Evolutionary conservation across 2,888 invertebrate genomes (phyloP).

Genomic region (Neria commutata): DNA sequence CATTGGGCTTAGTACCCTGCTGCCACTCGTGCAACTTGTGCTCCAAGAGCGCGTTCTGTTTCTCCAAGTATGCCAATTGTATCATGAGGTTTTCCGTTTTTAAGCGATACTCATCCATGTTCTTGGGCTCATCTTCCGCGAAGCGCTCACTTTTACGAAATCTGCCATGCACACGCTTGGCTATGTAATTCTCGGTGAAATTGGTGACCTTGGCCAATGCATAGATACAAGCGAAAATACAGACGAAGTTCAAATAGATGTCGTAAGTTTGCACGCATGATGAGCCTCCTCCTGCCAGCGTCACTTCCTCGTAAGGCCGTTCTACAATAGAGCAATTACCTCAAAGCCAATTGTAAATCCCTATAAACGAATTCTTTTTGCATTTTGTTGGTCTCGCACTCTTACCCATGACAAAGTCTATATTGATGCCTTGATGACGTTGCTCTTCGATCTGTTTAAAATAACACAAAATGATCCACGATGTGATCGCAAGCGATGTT

Average conservation of each 20-base stretch:
- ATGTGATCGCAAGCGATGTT: conserved; percentile 36
- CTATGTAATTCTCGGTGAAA: not conserved
- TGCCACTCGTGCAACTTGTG: not conserved
- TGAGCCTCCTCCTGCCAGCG: too few relatives aligned
- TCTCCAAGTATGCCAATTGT: too few relatives aligned
- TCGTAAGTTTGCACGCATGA: not conserved
- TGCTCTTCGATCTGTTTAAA: conserved; percentile 27
- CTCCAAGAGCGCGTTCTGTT: too few relatives aligned
- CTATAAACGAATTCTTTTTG: not conserved
- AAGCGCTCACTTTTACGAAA: too few relatives aligned
- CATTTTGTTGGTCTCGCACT: conserved; percentile 24
- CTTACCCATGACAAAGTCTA: conserved; percentile 35
- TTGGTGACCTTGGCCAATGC: not conserved
- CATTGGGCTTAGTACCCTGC: too few relatives aligned
- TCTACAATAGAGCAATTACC: not conserved
- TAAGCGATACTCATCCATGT: too few relatives aligned
- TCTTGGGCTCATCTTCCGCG: too few relatives aligned
- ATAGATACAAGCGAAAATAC: not conserved
- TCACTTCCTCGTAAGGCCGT: too few relatives aligned
- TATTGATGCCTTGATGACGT: conserved; percentile 13
- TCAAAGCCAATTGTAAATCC: not conserved
- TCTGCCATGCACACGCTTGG: not conserved
- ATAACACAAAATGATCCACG: conserved; percentile 39
- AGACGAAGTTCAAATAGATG: not conserved
- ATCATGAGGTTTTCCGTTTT: too few relatives aligned